Evolutionary conservation across 1,140 invertebrate genomes (phyloP).

Genomic region (Amyelois transitella): DNA sequence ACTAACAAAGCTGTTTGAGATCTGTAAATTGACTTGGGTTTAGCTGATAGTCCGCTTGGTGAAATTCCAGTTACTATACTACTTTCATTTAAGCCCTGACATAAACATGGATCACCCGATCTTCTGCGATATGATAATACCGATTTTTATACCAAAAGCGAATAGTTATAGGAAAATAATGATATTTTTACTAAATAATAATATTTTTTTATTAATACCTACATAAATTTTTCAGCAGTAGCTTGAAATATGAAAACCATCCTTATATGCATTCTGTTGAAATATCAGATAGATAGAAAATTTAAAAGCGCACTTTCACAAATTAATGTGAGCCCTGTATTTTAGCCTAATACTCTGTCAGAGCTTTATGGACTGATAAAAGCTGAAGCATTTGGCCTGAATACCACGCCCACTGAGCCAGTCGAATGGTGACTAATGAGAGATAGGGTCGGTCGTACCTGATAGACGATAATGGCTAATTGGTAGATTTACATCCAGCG

Average conservation of each 20-base stretch:
- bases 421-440: not conserved
- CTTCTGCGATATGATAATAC: too few relatives aligned
- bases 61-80: not conserved
- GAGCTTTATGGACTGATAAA: not conserved
- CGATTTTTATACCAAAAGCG: too few relatives aligned
- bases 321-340: too few relatives aligned
- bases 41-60: not conserved
- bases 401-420: not conserved
- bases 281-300: too few relatives aligned
- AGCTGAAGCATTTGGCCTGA: not conserved
- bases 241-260: too few relatives aligned
- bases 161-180: too few relatives aligned
- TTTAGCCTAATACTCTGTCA: not conserved
- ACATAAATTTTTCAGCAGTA: too few relatives aligned
- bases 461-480: not conserved
- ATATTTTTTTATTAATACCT: too few relatives aligned
- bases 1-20: not conserved
- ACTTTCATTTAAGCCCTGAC: not conserved
- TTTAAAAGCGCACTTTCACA: too few relatives aligned
- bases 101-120: too few relatives aligned
- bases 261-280: too few relatives aligned
- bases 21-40: not conserved
- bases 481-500: not conserved
- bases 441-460: not conserved
- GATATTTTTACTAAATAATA: too few relatives aligned